These are phyloP conservation scores for Cenopis cana DNA, from an alignment of 2,888 invertebrate genomes.

Conservation along the genomic window DNA sequence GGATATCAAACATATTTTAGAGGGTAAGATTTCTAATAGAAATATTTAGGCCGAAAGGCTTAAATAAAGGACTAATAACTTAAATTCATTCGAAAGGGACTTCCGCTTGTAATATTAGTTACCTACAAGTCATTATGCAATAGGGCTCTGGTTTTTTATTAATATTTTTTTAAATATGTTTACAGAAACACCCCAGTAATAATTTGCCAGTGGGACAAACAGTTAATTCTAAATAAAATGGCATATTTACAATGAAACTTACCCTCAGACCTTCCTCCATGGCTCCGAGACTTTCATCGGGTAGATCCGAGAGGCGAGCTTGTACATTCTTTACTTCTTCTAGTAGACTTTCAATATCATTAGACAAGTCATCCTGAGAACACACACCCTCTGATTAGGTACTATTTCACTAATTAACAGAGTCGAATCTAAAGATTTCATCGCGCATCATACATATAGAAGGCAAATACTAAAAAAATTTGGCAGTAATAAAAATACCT, in stretches of 20 bases:
- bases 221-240: constrained; percentile 41
- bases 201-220: constrained; percentile 16
- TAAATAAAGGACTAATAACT: background rate
- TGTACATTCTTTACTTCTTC: constrained; percentile 88
- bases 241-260: constrained; percentile 73
- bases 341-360: constrained; percentile 89
- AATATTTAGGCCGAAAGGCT: background rate
- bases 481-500: background rate
- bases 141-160: background rate
- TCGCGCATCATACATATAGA: background rate
- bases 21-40: background rate
- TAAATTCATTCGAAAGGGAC: too few relatives aligned
- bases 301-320: constrained; percentile 87
- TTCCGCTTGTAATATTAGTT: too few relatives aligned
- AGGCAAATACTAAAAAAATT: background rate
- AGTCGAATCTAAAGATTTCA: constrained; percentile 49
- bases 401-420: constrained; percentile 46
- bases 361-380: constrained; percentile 86
- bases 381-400: constrained; percentile 74
- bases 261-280: constrained; percentile 91
- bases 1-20: background rate
- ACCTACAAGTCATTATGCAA: too few relatives aligned
- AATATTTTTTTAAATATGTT: background rate
- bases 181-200: constrained; percentile 31
- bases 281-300: constrained; percentile 88